A percentile compares a stretch with the other conserved stretches of the same genome.
phyloP scores from a whole-genome alignment of 2,797 vertebrate species.

The Nasua narica region DNA sequence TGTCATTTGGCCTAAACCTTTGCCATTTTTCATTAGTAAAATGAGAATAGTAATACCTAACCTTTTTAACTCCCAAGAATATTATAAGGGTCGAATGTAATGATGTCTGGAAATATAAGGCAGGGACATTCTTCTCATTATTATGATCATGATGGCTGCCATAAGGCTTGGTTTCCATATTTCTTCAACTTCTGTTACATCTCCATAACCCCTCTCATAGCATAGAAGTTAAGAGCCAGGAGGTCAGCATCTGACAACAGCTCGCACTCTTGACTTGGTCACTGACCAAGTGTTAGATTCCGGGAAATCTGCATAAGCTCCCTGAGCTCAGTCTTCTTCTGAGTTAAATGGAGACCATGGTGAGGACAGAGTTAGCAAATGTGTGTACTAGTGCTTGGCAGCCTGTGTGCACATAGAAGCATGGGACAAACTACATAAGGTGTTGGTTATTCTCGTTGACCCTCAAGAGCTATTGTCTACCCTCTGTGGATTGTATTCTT shows the following conservation, averaged over 20 bases:
- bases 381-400: too few species aligned
- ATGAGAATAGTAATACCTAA: background rate
- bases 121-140: background rate
- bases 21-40: background rate
- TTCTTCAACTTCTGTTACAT: background rate
- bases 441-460: background rate
- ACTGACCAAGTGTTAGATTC: background rate
- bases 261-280: background rate
- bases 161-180: background rate
- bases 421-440: accelerated
- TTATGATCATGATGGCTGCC: background rate
- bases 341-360: background rate
- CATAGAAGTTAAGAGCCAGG: background rate
- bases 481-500: too few species aligned
- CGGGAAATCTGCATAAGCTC: background rate
- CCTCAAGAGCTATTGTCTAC: background rate
- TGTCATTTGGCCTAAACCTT: background rate
- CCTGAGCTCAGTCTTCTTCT: background rate
- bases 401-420: too few species aligned
- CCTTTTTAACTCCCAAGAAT: background rate
- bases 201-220: background rate
- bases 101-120: background rate
- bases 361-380: background rate
- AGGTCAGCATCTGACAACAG: background rate
- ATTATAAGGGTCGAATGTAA: background rate